Conservation (phyloP, 1,140 invertebrate genomes). For the Musca vetustissima region DNA sequence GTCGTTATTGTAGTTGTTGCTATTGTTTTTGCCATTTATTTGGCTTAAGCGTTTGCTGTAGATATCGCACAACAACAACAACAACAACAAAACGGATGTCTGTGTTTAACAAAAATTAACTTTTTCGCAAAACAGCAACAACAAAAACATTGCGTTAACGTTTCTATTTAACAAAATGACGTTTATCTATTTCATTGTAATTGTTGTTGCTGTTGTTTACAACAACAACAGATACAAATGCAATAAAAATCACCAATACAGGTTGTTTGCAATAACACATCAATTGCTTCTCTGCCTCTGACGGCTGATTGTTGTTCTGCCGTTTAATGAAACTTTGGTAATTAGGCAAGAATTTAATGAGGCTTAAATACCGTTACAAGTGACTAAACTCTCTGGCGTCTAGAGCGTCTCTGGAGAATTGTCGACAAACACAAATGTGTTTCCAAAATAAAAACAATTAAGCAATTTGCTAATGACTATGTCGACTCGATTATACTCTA, state of each 20-base stretch:
- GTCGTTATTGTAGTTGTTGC: neutral
- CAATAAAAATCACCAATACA: no score
- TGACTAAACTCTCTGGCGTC: conserved; percentile 14
- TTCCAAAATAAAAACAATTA: neutral
- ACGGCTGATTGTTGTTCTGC: neutral
- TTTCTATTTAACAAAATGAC: conserved; percentile 23
- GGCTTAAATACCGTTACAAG: conserved; percentile 22
- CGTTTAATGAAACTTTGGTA: neutral
- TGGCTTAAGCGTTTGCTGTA: neutral
- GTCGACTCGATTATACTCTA: no score
- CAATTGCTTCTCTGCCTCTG: no score
- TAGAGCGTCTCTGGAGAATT: no score
- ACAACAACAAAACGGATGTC: conserved; percentile 22
- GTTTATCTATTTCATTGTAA: neutral
- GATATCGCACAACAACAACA: no score
- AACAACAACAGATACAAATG: no score
- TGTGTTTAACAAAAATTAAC: conserved; percentile 19
- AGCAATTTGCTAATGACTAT: neutral
- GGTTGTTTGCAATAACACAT: no score
- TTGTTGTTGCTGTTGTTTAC: neutral
- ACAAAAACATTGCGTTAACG: conserved; percentile 17
- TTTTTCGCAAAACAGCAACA: no score
- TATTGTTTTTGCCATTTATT: neutral
- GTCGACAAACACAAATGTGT: no score
- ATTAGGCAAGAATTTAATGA: conserved; percentile 12